A percentile compares a stretch with the other conserved stretches of the same genome.
Evolutionary conservation across 2,113 vertebrate species (phyloP).

Genomic region (Bufo gargarizans): DNA sequence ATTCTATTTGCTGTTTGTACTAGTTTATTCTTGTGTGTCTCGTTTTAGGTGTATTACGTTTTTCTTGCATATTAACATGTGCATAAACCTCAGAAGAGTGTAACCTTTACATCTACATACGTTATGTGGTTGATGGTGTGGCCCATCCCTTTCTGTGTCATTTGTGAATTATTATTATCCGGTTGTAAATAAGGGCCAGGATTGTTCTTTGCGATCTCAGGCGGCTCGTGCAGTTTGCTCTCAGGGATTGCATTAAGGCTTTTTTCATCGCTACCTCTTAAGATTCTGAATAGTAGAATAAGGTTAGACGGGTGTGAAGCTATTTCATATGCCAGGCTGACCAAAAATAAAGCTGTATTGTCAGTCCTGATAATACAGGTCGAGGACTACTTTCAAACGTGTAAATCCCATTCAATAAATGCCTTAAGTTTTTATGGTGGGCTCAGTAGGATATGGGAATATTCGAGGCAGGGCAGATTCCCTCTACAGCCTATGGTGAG

Average conservation of each 20-base stretch:
- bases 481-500: background rate
- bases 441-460: conserved; percentile 31
- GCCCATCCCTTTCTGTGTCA: background rate
- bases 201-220: background rate
- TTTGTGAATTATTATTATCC: background rate
- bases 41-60: no score
- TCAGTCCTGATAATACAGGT: background rate
- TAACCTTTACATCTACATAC: background rate
- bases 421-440: conserved; percentile 2
- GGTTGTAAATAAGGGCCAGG: background rate
- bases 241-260: background rate
- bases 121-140: background rate
- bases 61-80: no score
- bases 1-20: no score
- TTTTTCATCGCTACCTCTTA: background rate
- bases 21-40: no score
- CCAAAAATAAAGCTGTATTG: conserved; percentile 32
- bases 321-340: conserved; percentile 10
- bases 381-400: conserved; percentile 1
- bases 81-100: no score
- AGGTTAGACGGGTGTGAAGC: conserved; percentile 14
- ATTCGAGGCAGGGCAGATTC: background rate
- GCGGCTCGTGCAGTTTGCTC: background rate
- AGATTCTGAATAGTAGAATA: background rate
- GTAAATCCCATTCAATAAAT: conserved; percentile 14